A percentile compares a stretch with the other conserved stretches of the same genome.
These are phyloP conservation scores for Podabrus alpinus DNA, from an alignment of 2,888 invertebrate species.

Conservation along the genomic window DNA sequence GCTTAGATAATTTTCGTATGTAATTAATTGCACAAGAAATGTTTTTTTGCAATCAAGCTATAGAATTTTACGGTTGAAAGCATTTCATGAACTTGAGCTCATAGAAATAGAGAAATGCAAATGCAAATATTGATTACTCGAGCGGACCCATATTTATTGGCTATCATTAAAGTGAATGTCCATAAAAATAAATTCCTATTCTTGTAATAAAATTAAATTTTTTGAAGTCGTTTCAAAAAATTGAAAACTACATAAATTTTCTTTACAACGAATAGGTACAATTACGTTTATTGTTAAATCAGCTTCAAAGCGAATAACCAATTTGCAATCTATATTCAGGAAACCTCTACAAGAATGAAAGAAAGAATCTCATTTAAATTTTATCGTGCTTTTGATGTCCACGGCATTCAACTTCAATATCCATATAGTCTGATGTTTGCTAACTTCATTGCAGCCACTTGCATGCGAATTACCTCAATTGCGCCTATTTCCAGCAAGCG, in stretches of 20 bases:
- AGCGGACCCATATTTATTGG: background rate
- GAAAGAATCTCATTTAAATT: slow-evolving; percentile 38
- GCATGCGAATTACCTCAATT: slow-evolving; percentile 37
- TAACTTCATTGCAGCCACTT: slow-evolving; percentile 36
- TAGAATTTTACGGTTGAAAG: background rate
- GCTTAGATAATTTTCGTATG: background rate
- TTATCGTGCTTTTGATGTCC: slow-evolving; percentile 36
- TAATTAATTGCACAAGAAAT: background rate
- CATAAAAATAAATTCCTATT: background rate
- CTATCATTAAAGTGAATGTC: background rate
- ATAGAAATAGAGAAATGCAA: background rate
- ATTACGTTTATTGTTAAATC: slow-evolving; percentile 5
- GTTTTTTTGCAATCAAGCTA: background rate
- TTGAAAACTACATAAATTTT: background rate
- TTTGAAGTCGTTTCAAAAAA: background rate
- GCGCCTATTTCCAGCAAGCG: slow-evolving; percentile 18
- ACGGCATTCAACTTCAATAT: slow-evolving; percentile 35
- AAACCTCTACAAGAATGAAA: slow-evolving; percentile 33
- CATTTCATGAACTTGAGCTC: background rate
- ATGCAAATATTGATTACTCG: background rate
- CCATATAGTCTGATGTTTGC: slow-evolving; percentile 34
- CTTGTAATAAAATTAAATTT: background rate
- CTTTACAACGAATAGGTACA: background rate
- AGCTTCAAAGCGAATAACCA: slow-evolving; percentile 6
- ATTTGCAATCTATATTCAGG: slow-evolving; percentile 35